Percentiles rank a stretch among this genome's conserved stretches.
Conservation (phyloP, 2,797 vertebrate species). For the Bothrops alternatus region DNA sequence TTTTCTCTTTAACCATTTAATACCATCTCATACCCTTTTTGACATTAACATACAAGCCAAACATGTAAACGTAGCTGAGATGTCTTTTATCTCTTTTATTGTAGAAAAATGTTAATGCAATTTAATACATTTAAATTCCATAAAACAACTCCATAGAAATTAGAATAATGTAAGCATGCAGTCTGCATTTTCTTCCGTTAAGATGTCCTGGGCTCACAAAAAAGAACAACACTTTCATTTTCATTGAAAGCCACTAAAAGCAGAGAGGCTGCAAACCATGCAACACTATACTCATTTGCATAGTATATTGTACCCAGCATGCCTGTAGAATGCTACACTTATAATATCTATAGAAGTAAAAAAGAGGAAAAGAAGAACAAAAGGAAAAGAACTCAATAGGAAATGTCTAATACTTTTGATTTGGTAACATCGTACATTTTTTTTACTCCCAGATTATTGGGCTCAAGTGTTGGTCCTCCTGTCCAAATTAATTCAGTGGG, state of each 20-base stretch:
- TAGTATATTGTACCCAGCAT: slow-evolving; percentile 91
- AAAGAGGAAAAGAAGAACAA: slow-evolving; percentile 65
- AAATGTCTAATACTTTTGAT: slow-evolving; percentile 43
- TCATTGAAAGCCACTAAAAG: slow-evolving; percentile 83
- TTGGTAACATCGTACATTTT: slow-evolving; percentile 52
- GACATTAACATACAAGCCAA: slow-evolving; percentile 14
- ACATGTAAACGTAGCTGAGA: slow-evolving; percentile 39
- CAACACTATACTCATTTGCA: slow-evolving; percentile 90
- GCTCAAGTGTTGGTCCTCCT: not conserved
- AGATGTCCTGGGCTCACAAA: slow-evolving; percentile 84
- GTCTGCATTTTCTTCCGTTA: slow-evolving; percentile 83
- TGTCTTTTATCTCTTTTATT: slow-evolving; percentile 76
- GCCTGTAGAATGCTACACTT: slow-evolving; percentile 87
- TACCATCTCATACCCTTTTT: not conserved
- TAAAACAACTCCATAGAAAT: slow-evolving; percentile 89
- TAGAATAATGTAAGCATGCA: slow-evolving; percentile 92
- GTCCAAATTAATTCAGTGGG: slow-evolving; percentile 8
- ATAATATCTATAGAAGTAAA: slow-evolving; percentile 72
- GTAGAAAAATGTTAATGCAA: slow-evolving; percentile 91
- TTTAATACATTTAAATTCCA: slow-evolving; percentile 86
- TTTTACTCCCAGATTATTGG: slow-evolving; percentile 26
- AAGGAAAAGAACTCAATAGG: slow-evolving; percentile 56
- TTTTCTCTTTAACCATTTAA: not conserved
- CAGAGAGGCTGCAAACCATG: slow-evolving; percentile 84
- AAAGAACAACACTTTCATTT: slow-evolving; percentile 79